Percentiles rank a stretch among this genome's conserved stretches.
These are phyloP conservation scores for Eupithecia inturbata DNA, from an alignment of 2,888 invertebrate species.

Conservation along the genomic window DNA sequence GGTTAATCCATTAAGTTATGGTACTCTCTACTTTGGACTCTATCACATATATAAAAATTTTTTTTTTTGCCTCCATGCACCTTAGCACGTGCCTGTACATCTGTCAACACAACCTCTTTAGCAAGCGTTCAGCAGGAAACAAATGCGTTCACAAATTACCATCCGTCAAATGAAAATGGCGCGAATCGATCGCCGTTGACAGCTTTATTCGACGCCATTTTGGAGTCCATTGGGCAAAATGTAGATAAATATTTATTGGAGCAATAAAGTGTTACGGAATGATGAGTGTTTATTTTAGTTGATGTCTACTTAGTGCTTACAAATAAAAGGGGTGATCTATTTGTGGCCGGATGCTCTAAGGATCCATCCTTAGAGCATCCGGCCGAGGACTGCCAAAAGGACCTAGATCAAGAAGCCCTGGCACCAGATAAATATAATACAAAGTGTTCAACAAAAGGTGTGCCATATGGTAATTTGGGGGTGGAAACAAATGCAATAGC, in stretches of 20 bases:
- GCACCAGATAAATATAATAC: too few species aligned
- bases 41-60: not conserved
- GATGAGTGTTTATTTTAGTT: conserved; percentile 71
- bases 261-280: conserved; percentile 63
- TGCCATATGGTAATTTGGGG: too few species aligned
- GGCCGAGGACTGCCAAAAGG: not conserved
- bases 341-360: not conserved
- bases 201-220: conserved; percentile 74
- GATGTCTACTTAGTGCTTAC: conserved; percentile 34
- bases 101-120: conserved; percentile 70
- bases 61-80: conserved; percentile 24
- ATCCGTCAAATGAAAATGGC: conserved; percentile 60
- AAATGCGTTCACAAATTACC: conserved; percentile 49
- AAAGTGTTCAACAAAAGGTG: too few species aligned
- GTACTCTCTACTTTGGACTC: not conserved
- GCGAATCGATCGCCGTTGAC: conserved; percentile 73
- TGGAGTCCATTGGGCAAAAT: conserved; percentile 79
- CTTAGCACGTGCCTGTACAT: conserved; percentile 58
- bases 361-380: too few species aligned
- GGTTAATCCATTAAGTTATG: not conserved
- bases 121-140: conserved; percentile 53
- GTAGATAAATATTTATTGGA: conserved; percentile 79
- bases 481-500: too few species aligned
- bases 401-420: too few species aligned
- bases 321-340: conserved; percentile 17